Base-by-base conservation (phyloP, 1,140 invertebrate species). In the Ceratina calcarata region DNA sequence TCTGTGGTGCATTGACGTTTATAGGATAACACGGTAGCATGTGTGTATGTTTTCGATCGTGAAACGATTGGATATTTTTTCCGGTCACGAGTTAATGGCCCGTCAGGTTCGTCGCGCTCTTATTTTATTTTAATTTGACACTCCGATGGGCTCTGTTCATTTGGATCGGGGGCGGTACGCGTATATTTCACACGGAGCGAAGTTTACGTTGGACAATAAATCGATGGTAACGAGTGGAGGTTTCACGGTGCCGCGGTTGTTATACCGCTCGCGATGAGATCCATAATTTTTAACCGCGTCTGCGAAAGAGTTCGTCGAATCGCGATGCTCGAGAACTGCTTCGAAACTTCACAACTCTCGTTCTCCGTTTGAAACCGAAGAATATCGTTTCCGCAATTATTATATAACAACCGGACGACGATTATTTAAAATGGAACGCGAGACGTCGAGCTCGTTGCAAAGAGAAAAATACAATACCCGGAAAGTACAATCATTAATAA, bases 191-290 rank as follows among this genome's bases (percentile, higher is more conserved):
- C 64, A 69, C 58, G 10, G n/a, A 0, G 6, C 4, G 7, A 8
- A 64, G 69, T 78, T 73, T 73, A 78, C 71, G 73, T 67, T 24
- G 51, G 13, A 67, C 64, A 45, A 77, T 64, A 84, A 83, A 82
- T 81, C 77, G 57, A 65, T 64, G 45, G 57, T 72, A 82, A 71
- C 67, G 72, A 81, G 61, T 61, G 55, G 60, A 58, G 57, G 7
- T 83, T 83, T 49, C 69, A 37, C 22, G 16, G 16, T 6, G 13
- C 15, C 4, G 20, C 16, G 20, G 57, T 32, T 15, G 49, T 80
- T 27, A 53, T 20, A 49, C 4, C 49, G n/a, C 16, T n/a, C 20
- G 16, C 66, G 61, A 76, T 15, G 27, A 82, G 79, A 62, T 69
- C 58, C 66, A 60, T 67, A 27, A 77, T 67, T 53, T 80, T 74